A percentile compares a stretch with the other conserved stretches of the same genome.
These are phyloP conservation scores for Drosophila subpulchrella DNA, from an alignment of 1,140 invertebrate genomes.

Conservation along the genomic window DNA sequence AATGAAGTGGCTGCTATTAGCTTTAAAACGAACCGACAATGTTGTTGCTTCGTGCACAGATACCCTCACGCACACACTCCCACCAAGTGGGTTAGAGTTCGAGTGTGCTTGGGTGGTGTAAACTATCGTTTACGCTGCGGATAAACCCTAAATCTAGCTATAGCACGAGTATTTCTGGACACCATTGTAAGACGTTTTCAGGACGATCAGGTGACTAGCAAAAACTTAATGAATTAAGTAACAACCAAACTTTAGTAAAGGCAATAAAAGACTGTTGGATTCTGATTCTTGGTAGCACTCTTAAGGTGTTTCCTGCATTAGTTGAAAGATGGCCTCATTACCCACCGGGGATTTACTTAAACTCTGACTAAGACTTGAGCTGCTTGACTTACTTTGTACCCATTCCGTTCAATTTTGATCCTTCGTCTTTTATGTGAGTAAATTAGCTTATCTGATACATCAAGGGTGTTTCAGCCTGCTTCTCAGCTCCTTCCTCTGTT, in stretches of 20 bases:
- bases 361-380: neutral
- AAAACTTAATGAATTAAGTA: too few relatives aligned
- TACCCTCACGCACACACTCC: slow-evolving; percentile 5
- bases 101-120: slow-evolving; percentile 3
- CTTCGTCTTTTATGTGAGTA: slow-evolving; percentile 67
- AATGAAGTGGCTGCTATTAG: slow-evolving; percentile 81
- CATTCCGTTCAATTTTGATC: neutral
- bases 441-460: slow-evolving; percentile 80
- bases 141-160: slow-evolving; percentile 10
- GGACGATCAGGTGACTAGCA: neutral
- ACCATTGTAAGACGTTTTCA: neutral
- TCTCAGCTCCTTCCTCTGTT: neutral
- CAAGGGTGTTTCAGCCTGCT: slow-evolving; percentile 35
- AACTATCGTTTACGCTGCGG: slow-evolving; percentile 9
- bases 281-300: too few relatives aligned
- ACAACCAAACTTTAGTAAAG: too few relatives aligned
- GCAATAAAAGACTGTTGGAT: too few relatives aligned
- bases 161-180: neutral
- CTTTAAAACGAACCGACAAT: slow-evolving; percentile 63
- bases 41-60: neutral
- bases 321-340: neutral
- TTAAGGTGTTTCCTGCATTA: neutral
- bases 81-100: slow-evolving; percentile 18
- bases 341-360: neutral
- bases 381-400: neutral